phyloP scores from a whole-genome alignment of 2,113 vertebrate genomes.

The Nasalis larvatus region DNA sequence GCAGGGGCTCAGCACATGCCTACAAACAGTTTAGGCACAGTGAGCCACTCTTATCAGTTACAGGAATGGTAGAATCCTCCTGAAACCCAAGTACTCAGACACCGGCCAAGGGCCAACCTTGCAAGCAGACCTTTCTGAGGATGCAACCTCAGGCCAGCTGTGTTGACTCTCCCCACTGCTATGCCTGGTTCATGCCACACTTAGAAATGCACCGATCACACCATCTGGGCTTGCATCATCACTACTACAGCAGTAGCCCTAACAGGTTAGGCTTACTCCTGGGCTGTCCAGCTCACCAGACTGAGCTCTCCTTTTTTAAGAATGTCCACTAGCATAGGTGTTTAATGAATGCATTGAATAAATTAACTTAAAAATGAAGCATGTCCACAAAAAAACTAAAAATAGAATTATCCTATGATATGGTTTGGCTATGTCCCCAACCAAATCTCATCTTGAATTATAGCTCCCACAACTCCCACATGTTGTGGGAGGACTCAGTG shows the following conservation, averaged over 20 bases:
- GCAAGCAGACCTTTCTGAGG: not conserved
- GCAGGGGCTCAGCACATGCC: not conserved
- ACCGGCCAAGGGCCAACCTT: too few relatives aligned
- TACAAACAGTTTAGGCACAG: not conserved
- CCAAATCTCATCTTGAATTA: too few relatives aligned
- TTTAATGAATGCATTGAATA: not conserved
- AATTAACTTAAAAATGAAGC: not conserved
- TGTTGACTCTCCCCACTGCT: not conserved
- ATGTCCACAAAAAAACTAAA: not conserved
- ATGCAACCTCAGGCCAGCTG: not conserved
- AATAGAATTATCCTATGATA: not conserved
- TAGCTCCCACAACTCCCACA: too few relatives aligned
- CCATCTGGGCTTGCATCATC: not conserved
- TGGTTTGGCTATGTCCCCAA: too few relatives aligned
- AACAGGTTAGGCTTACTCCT: not conserved
- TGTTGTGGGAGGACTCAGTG: too few relatives aligned
- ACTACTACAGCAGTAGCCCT: not conserved
- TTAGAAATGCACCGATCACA: not conserved
- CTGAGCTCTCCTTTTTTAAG: not conserved
- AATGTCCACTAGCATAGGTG: not conserved
- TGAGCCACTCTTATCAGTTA: not conserved
- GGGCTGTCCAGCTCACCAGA: not conserved
- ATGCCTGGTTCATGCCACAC: not conserved
- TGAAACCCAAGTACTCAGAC: not conserved
- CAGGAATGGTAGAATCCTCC: not conserved